Conservation (phyloP, 2,113 vertebrate genomes). For the Riparia riparia region DNA sequence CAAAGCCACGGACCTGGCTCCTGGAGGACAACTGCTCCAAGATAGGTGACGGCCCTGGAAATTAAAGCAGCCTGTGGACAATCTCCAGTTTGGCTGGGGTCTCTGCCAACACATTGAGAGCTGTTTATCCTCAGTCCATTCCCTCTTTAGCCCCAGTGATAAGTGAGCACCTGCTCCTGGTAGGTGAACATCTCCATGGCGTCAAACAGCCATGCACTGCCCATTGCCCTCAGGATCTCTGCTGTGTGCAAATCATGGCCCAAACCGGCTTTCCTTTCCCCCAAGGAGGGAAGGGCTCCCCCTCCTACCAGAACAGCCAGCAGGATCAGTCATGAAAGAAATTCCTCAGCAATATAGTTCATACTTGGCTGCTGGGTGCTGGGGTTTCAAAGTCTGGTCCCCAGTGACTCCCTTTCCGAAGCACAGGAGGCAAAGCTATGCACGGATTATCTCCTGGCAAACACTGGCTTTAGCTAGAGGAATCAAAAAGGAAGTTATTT, state of each 20-base stretch:
- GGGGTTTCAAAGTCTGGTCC: background rate
- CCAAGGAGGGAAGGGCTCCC: background rate
- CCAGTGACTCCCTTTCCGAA: background rate
- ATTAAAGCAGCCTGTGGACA: background rate
- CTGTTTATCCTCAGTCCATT: background rate
- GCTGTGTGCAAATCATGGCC: background rate
- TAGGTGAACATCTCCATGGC: background rate
- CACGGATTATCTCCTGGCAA: background rate
- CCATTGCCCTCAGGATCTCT: background rate
- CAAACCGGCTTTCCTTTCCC: background rate
- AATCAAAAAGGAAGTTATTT: slow-evolving; percentile 29
- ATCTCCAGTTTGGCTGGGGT: background rate
- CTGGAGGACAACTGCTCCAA: background rate
- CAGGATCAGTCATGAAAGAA: background rate
- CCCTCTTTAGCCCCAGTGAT: background rate
- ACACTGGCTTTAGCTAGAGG: background rate
- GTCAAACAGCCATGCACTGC: background rate
- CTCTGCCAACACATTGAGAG: background rate
- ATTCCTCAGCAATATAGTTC: background rate
- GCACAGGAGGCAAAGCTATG: background rate
- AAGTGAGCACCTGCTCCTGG: background rate
- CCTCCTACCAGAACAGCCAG: background rate
- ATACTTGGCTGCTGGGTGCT: background rate
- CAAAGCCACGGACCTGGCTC: background rate
- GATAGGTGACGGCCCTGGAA: background rate